Evolutionary conservation across 2,888 invertebrate genomes (phyloP).

Genomic region (Agonopterix subpropinquella): DNA sequence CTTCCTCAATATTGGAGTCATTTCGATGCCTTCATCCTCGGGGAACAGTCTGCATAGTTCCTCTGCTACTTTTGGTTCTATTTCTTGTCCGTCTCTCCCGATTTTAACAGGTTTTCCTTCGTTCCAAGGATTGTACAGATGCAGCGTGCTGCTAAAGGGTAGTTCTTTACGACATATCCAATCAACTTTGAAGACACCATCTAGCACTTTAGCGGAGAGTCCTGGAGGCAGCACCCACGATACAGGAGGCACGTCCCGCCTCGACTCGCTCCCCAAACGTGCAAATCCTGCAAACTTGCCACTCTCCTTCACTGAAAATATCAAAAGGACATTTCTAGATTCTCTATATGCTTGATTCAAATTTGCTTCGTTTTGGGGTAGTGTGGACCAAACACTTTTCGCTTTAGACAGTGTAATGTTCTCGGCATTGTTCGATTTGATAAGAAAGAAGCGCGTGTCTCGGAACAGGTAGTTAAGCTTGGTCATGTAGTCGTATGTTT

Average conservation of each 20-base stretch:
- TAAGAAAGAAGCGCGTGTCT: constrained; percentile 95
- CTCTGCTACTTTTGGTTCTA: constrained; percentile 96
- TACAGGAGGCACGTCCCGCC: constrained; percentile 91
- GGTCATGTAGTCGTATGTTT: constrained; percentile 89
- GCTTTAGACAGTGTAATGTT: constrained; percentile 96
- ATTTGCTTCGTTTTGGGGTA: constrained; percentile 97
- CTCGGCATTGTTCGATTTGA: constrained; percentile 98
- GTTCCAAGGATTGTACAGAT: constrained; percentile 98
- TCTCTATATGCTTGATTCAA: constrained; percentile 96
- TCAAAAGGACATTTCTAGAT: constrained; percentile 93
- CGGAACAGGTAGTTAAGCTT: constrained; percentile 96
- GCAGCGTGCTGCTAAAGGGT: constrained; percentile 92
- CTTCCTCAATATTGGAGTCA: constrained; percentile 89
- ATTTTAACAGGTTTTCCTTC: constrained; percentile 99
- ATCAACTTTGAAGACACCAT: constrained; percentile 97
- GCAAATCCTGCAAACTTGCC: constrained; percentile 97
- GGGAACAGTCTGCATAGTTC: constrained; percentile 96
- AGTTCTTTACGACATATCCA: constrained; percentile 98
- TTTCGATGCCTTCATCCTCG: constrained; percentile 92
- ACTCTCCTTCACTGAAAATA: constrained; percentile 99
- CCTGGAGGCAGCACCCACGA: constrained; percentile 97
- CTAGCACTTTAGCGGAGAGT: constrained; percentile 92
- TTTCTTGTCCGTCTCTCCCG: constrained; percentile 98
- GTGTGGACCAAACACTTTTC: constrained; percentile 98
- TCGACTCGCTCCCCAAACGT: constrained; percentile 89